Percentiles rank a stretch among this genome's conserved stretches.
These are phyloP conservation scores for Parauchenoglanis ngamensis DNA, from an alignment of 2,797 vertebrate species.

Conservation along the genomic window DNA sequence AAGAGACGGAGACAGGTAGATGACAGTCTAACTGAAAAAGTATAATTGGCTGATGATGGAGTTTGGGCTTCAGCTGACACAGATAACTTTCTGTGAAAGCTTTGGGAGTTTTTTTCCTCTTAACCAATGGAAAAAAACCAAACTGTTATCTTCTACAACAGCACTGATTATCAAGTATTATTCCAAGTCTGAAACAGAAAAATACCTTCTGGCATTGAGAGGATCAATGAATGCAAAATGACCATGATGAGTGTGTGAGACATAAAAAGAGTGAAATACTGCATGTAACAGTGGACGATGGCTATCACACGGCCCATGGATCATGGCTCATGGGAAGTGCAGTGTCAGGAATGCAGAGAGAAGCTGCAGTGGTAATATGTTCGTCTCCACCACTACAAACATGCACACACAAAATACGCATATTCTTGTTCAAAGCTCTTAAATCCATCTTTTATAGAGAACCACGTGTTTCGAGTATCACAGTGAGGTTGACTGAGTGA, in stretches of 20 bases:
- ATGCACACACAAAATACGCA: slow-evolving; percentile 49
- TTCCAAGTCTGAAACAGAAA: slow-evolving; percentile 46
- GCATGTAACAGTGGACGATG: slow-evolving; percentile 78
- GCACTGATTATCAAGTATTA: slow-evolving; percentile 49
- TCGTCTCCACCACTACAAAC: slow-evolving; percentile 48
- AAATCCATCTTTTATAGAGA: slow-evolving; percentile 45
- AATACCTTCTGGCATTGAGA: slow-evolving; percentile 39
- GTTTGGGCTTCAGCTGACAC: slow-evolving; percentile 46
- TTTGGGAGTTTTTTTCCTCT: slow-evolving; percentile 34
- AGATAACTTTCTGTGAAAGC: slow-evolving; percentile 45
- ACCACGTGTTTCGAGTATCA: slow-evolving; percentile 66
- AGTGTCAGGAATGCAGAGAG: slow-evolving; percentile 64
- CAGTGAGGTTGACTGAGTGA: slow-evolving; percentile 70
- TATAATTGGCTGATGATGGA: slow-evolving; percentile 30
- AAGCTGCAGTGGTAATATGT: slow-evolving; percentile 48
- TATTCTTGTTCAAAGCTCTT: slow-evolving; percentile 48
- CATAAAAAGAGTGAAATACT: slow-evolving; percentile 64
- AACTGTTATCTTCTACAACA: slow-evolving; percentile 29
- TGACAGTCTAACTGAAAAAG: slow-evolving; percentile 64
- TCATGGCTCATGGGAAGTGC: slow-evolving; percentile 63
- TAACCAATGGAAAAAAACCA: slow-evolving; percentile 13
- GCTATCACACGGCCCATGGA: slow-evolving; percentile 65
- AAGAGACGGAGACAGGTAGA: slow-evolving; percentile 63
- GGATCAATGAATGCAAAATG: slow-evolving; percentile 29
- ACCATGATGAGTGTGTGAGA: slow-evolving; percentile 18